phyloP scores from a whole-genome alignment of 2,888 invertebrate species.

The Phengaris alcon region DNA sequence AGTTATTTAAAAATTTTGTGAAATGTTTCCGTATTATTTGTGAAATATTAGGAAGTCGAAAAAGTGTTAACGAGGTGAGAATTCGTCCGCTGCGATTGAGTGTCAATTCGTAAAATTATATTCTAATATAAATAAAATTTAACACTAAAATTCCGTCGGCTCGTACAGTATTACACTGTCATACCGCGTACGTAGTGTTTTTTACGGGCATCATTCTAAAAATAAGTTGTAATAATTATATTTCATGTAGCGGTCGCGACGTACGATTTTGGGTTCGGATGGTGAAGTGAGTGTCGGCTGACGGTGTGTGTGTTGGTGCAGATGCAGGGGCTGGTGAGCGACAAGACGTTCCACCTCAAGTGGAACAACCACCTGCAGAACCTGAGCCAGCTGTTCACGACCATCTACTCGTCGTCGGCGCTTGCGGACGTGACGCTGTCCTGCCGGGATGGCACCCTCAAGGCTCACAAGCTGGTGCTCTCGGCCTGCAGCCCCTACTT shows the following conservation, averaged over 20 bases:
- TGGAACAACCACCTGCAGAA: conserved; percentile 88
- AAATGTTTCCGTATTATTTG: conserved; percentile 78
- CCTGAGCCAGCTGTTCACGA: conserved; percentile 83
- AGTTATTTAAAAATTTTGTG: conserved; percentile 76
- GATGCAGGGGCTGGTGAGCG: conserved; percentile 81
- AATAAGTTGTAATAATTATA: conserved; percentile 80
- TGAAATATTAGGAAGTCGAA: conserved; percentile 74
- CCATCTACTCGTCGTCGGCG: conserved; percentile 83
- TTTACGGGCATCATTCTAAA: conserved; percentile 80
- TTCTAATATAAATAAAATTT: conserved; percentile 69
- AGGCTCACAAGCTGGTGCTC: conserved; percentile 85
- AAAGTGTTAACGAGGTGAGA: conserved; percentile 73
- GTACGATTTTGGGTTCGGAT: conserved; percentile 74
- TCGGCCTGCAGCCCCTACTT: conserved; percentile 89
- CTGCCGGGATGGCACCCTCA: conserved; percentile 84
- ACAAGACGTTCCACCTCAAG: conserved; percentile 83
- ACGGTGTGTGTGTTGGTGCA: conserved; percentile 71
- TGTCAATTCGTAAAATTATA: conserved; percentile 52
- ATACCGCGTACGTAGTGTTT: conserved; percentile 80
- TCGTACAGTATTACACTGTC: conserved; percentile 78
- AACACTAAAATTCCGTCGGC: conserved; percentile 75
- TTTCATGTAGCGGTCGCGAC: conserved; percentile 78
- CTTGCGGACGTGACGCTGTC: conserved; percentile 85
- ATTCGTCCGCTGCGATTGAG: conserved; percentile 56
- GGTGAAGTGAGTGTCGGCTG: conserved; percentile 64